Percentiles rank a stretch among this genome's conserved stretches.
Conservation (phyloP, 1,140 invertebrate species). For the Drosophila auraria region DNA sequence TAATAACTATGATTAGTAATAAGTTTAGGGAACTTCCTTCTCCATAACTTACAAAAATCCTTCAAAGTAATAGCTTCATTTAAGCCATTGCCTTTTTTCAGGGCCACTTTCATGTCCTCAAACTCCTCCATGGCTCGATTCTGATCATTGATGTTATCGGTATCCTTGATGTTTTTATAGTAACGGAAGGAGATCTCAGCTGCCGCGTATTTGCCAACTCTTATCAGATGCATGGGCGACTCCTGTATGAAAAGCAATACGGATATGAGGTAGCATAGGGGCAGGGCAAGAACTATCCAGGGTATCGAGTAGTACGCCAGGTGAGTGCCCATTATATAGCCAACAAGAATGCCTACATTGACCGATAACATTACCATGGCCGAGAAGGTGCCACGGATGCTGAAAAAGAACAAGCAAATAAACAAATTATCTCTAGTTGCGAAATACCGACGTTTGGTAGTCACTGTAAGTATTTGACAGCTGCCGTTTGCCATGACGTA, state of each 20-base stretch:
- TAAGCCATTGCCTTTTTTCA: constrained; percentile 33
- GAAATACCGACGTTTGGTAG: neutral
- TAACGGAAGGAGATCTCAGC: constrained; percentile 65
- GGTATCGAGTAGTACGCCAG: constrained; percentile 58
- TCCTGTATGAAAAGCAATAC: constrained; percentile 60
- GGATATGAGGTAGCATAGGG: constrained; percentile 47
- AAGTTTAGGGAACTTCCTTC: no score
- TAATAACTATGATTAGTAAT: no score
- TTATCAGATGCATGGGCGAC: constrained; percentile 67
- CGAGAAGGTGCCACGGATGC: constrained; percentile 70
- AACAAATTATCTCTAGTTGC: neutral
- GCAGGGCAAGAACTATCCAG: constrained; percentile 44
- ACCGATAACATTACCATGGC: constrained; percentile 66
- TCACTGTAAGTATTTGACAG: neutral
- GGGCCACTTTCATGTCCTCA: constrained; percentile 48
- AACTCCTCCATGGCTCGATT: constrained; percentile 48
- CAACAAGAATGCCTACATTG: constrained; percentile 64
- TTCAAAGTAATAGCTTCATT: constrained; percentile 24
- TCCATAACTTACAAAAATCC: constrained; percentile 62
- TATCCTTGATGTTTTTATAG: constrained; percentile 70
- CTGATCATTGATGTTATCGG: constrained; percentile 38
- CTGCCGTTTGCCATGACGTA: constrained; percentile 9
- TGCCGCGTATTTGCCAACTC: constrained; percentile 25
- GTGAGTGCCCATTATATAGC: constrained; percentile 66
- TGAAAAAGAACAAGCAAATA: constrained; percentile 20